phyloP scores from a whole-genome alignment of 2,113 vertebrate species.

The Macroglossus sobrinus region DNA sequence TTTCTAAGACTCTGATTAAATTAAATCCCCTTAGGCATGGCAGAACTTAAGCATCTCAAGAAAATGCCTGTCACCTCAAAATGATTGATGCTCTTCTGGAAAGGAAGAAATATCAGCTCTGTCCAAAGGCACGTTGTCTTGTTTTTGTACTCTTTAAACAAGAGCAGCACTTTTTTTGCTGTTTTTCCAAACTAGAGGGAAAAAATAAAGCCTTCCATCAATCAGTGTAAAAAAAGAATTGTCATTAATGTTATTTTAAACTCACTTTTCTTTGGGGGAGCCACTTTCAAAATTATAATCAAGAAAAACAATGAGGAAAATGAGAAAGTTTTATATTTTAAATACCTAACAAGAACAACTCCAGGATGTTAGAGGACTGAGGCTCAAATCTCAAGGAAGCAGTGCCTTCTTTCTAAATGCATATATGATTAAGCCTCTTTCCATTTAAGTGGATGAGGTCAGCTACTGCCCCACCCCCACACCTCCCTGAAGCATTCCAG shows the following conservation, averaged over 20 bases:
- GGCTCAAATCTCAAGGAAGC: not conserved
- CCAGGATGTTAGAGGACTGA: not conserved
- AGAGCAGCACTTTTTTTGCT: not conserved
- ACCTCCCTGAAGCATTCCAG: not conserved
- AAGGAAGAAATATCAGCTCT: slow-evolving; percentile 49
- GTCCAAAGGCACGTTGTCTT: slow-evolving; percentile 43
- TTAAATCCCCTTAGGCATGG: slow-evolving; percentile 63
- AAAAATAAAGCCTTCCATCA: not conserved
- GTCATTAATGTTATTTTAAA: slow-evolving; percentile 1
- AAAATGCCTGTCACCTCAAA: slow-evolving; percentile 70
- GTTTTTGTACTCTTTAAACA: not conserved
- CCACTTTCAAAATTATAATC: not conserved
- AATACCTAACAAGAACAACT: not conserved
- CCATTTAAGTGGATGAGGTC: not conserved
- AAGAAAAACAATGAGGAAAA: not conserved
- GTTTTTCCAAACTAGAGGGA: not conserved
- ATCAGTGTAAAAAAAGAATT: not conserved
- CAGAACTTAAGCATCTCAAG: slow-evolving; percentile 63
- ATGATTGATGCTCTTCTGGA: slow-evolving; percentile 59
- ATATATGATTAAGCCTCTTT: not conserved
- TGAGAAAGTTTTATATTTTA: not conserved
- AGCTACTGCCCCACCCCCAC: not conserved
- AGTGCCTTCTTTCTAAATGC: not conserved
- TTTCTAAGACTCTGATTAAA: slow-evolving; percentile 75
- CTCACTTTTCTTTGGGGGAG: not conserved